Percentiles rank a stretch among this genome's conserved stretches.
These are phyloP conservation scores for Fulica atra DNA, from an alignment of 2,113 vertebrate species.

Conservation along the genomic window DNA sequence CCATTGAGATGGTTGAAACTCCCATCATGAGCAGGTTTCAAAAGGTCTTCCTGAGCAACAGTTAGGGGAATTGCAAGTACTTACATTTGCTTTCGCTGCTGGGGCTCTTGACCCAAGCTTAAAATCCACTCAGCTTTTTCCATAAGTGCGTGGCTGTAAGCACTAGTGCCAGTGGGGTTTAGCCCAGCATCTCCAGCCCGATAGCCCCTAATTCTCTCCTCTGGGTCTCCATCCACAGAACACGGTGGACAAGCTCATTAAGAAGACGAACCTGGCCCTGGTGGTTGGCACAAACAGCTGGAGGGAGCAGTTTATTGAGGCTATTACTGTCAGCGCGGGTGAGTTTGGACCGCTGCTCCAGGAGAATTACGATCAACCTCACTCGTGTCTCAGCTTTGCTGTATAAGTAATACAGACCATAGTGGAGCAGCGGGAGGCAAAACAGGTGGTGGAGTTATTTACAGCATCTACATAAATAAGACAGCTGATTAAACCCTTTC, in stretches of 20 bases:
- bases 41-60: neutral
- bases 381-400: neutral
- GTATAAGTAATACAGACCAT: neutral
- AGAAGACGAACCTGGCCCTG: slow-evolving; percentile 97
- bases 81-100: slow-evolving; percentile 1
- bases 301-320: slow-evolving; percentile 96
- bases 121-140: slow-evolving; percentile 13
- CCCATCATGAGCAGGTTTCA: neutral
- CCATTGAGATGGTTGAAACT: neutral
- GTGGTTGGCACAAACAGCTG: slow-evolving; percentile 96
- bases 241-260: slow-evolving; percentile 96
- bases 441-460: slow-evolving; percentile 2
- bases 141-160: neutral
- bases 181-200: neutral
- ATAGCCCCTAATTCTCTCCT: neutral
- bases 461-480: neutral
- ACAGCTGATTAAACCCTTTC: neutral
- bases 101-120: slow-evolving; percentile 1
- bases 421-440: neutral
- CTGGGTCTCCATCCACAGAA: slow-evolving; percentile 77
- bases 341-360: slow-evolving; percentile 61
- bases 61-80: neutral
- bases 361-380: neutral
- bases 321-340: slow-evolving; percentile 97
- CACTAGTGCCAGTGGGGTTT: neutral